These are phyloP conservation scores for Drosophila ananassae DNA, from an alignment of 1,140 invertebrate genomes.

Conservation along the genomic window DNA sequence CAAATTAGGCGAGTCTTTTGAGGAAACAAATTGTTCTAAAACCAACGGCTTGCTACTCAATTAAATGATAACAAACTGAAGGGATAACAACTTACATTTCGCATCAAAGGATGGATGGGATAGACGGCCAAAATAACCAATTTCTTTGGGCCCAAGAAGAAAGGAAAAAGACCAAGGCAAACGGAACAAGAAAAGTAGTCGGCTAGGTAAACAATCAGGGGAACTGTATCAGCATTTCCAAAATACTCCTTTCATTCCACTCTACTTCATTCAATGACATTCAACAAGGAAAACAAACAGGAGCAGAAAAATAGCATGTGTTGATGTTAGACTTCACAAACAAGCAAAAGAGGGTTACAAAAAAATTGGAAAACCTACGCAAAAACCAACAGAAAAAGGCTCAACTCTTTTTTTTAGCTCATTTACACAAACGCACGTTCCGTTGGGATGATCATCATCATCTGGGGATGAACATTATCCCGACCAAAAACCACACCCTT, in stretches of 20 bases:
- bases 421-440: conserved; percentile 70
- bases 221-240: conserved; percentile 48
- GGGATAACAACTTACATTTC: background rate
- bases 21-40: conserved; percentile 26
- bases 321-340: conserved; percentile 65
- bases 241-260: conserved; percentile 21
- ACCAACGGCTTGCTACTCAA: background rate
- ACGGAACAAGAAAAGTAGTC: conserved; percentile 5
- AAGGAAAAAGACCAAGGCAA: background rate
- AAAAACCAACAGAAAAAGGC: conserved; percentile 49
- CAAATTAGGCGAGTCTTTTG: conserved; percentile 24
- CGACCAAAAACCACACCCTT: conserved; percentile 34
- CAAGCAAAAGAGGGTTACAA: conserved; percentile 54
- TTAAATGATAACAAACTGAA: background rate
- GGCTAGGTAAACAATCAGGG: conserved; percentile 31
- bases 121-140: conserved; percentile 4
- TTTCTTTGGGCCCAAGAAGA: conserved; percentile 11
- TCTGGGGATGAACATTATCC: conserved; percentile 23
- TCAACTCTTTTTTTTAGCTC: conserved; percentile 44
- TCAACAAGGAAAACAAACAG: conserved; percentile 40
- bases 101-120: background rate
- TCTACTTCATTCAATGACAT: conserved; percentile 55
- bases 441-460: conserved; percentile 33
- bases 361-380: conserved; percentile 35
- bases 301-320: conserved; percentile 51